Evolutionary conservation across 1,140 invertebrate genomes (phyloP), one percentile per base, ranked within the genome.

Genomic region (Leptonema lineaticorne): DNA sequence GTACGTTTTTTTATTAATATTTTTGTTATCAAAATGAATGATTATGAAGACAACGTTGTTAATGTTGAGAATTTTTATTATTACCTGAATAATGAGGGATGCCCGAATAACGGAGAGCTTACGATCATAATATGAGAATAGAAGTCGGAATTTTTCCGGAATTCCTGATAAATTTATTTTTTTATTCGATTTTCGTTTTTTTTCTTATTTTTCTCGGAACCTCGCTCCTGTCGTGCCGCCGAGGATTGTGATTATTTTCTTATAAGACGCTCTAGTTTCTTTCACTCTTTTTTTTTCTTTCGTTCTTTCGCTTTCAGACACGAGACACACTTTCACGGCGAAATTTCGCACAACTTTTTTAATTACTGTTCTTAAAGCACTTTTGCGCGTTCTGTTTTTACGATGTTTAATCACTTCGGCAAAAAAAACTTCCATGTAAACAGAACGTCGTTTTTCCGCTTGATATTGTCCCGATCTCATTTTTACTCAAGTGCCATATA

Each of bases 51-150:
- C 26, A 18, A 26, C 14, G 20, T 59, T 30, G 30, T 59, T 59
- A 59, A 59, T 59, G 6, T 16, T 4, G n/a, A 22, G 57, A 59
- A 59, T 59, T 59, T 59, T 33, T 28, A 59, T 59, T 59, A 59
- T 59, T 59, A 59, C 57, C 57, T 59, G 57, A 14, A 33, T 24
- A 59, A 59, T 59, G 57, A 33, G 57, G 27, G 29, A 59, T 59
- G 30, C 18, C 6, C 26, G 29, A 59, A 59, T 59, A 28, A 59
- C 27, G 30, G 20, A 20, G 30, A 33, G 30, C 11, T 33, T 48
- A 8, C 20, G 45, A 48, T 7, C 45, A 7, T 16, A 4, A 16
- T 14, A 48, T 4, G 45, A 48, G 11, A 33, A n/a, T 6, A 33
- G 5, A 33, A 33, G 5, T 33, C 16, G 37, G 16, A 41, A 41